A percentile compares a stretch with the other conserved stretches of the same genome.
phyloP scores from a whole-genome alignment of 1,140 invertebrate species.

The Drosophila littoralis region DNA sequence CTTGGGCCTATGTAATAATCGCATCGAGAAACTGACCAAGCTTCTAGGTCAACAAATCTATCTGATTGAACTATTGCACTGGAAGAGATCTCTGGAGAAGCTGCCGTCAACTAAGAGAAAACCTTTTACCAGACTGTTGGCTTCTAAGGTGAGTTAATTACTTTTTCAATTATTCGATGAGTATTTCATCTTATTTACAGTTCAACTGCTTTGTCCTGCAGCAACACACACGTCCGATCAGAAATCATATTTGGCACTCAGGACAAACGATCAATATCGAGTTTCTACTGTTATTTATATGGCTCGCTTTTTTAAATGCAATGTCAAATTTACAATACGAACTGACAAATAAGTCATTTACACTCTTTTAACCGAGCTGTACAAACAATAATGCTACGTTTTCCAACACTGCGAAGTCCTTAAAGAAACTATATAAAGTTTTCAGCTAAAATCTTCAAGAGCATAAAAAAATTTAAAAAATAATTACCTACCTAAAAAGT shows the following conservation, averaged over 20 bases:
- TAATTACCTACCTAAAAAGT: too few relatives aligned
- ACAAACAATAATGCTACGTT: background rate
- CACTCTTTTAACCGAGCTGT: too few relatives aligned
- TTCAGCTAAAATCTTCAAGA: too few relatives aligned
- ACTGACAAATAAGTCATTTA: background rate
- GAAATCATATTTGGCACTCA: conserved; percentile 10
- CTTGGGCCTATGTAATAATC: background rate
- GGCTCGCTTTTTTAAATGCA: conserved; percentile 3
- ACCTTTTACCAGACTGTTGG: background rate
- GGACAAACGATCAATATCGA: conserved; percentile 3
- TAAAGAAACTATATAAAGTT: too few relatives aligned
- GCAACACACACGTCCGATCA: background rate
- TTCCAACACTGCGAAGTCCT: background rate
- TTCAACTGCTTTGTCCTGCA: background rate
- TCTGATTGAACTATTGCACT: background rate
- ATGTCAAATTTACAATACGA: conserved; percentile 6
- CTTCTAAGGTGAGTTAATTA: background rate
- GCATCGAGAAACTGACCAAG: background rate
- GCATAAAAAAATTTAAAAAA: too few relatives aligned
- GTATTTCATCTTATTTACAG: background rate
- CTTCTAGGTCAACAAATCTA: background rate
- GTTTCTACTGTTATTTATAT: background rate
- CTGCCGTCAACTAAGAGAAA: background rate
- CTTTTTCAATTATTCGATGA: background rate
- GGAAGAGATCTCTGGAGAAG: background rate